phyloP scores from a whole-genome alignment of 1,140 invertebrate genomes.

The Melitaea cinxia region DNA sequence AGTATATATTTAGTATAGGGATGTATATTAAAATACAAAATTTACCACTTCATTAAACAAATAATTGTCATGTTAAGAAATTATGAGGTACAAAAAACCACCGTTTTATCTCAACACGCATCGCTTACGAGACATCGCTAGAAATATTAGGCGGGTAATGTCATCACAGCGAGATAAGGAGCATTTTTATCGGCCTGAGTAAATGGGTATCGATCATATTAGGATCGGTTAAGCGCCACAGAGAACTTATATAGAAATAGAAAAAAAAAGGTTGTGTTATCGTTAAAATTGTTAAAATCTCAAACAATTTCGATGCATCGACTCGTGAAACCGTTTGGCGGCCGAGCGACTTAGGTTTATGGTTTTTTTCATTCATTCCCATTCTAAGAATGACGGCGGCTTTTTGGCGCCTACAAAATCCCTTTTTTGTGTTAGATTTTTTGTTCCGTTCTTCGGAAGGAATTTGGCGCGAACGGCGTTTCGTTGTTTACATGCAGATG shows the following conservation, averaged over 20 bases:
- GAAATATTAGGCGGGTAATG: conserved; percentile 20
- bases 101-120: neutral
- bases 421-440: conserved; percentile 44
- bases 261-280: conserved; percentile 57
- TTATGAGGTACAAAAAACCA: neutral
- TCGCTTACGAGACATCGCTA: conserved; percentile 9
- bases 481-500: conserved; percentile 19
- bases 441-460: conserved; percentile 33
- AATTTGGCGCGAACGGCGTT: conserved; percentile 43
- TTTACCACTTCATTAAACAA: neutral
- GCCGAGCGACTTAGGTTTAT: conserved; percentile 58
- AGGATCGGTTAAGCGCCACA: conserved; percentile 46
- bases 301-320: conserved; percentile 67
- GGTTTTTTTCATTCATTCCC: conserved; percentile 73
- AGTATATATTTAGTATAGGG: no score
- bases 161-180: conserved; percentile 28
- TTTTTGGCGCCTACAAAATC: conserved; percentile 72
- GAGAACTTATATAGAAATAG: conserved; percentile 31
- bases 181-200: conserved; percentile 30
- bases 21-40: neutral
- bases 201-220: conserved; percentile 48
- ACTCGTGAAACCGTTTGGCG: conserved; percentile 72
- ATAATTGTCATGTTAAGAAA: neutral
- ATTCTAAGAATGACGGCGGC: conserved; percentile 71
- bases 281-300: conserved; percentile 66